phyloP scores from a whole-genome alignment of 2,113 vertebrate genomes.

The Panurus biarmicus region DNA sequence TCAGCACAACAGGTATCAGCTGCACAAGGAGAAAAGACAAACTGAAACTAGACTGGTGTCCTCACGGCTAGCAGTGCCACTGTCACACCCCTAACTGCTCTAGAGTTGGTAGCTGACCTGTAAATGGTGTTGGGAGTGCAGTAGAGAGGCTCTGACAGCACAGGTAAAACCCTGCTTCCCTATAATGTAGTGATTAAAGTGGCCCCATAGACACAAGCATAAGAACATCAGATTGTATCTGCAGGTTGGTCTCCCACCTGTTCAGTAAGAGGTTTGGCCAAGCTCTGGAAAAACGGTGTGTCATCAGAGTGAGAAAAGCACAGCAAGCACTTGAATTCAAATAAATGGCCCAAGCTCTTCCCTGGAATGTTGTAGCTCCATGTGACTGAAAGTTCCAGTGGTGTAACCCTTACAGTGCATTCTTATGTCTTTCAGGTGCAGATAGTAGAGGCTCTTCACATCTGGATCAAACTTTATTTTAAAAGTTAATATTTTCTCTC shows the following conservation, averaged over 20 bases:
- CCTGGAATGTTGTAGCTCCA: not conserved
- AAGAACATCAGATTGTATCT: not conserved
- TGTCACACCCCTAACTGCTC: not conserved
- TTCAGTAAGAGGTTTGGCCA: not conserved
- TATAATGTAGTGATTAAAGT: rapidly evolving
- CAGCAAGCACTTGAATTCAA: not conserved
- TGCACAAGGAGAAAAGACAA: not conserved
- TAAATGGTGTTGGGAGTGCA: not conserved
- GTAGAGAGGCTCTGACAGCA: not conserved
- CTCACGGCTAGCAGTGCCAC: not conserved
- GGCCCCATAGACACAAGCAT: not conserved
- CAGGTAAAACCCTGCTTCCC: not conserved
- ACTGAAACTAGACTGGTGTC: not conserved
- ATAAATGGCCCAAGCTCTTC: not conserved
- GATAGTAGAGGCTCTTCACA: not conserved
- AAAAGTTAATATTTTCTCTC: not conserved
- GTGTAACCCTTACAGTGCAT: not conserved
- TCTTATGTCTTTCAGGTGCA: conserved; percentile 38
- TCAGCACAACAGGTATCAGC: conserved; percentile 70
- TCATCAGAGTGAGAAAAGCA: not conserved
- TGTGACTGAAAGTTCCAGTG: not conserved
- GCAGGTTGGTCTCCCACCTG: not conserved
- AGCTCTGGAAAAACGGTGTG: not conserved
- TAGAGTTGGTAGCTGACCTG: not conserved
- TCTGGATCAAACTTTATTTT: not conserved